A percentile compares a stretch with the other conserved stretches of the same genome.
Evolutionary conservation across 2,797 vertebrate species (phyloP).

Genomic region (Gouania willdenowi): DNA sequence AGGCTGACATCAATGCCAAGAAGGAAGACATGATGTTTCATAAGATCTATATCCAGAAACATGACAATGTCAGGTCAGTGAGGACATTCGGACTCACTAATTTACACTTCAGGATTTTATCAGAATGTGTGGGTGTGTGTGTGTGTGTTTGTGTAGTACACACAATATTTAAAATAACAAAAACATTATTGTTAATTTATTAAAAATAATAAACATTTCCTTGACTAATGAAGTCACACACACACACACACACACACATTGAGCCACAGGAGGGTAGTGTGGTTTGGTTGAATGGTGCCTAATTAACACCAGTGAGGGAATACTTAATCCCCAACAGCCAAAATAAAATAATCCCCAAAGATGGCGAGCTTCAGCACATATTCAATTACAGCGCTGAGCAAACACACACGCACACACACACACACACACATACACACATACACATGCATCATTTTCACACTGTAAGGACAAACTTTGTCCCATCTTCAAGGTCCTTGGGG

Average conservation of each 20-base stretch:
- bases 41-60: slow-evolving; percentile 99
- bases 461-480: slow-evolving; percentile 29
- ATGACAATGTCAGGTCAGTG: slow-evolving; percentile 91
- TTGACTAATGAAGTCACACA: background rate
- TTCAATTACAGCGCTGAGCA: slow-evolving; percentile 73
- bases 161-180: background rate
- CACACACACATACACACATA: slow-evolving; percentile 1
- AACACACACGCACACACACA: slow-evolving; percentile 26
- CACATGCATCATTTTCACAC: slow-evolving; percentile 18
- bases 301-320: slow-evolving; percentile 77
- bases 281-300: slow-evolving; percentile 66
- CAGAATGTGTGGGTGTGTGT: background rate
- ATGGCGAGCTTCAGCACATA: slow-evolving; percentile 62
- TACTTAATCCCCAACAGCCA: slow-evolving; percentile 74
- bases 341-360: slow-evolving; percentile 74
- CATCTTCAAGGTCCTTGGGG: slow-evolving; percentile 32
- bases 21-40: slow-evolving; percentile 99
- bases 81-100: background rate
- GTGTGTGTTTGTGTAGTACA: background rate
- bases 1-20: slow-evolving; percentile 98
- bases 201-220: too few species aligned
- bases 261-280: slow-evolving; percentile 45
- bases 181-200: too few species aligned
- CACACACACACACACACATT: slow-evolving; percentile 3
- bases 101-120: background rate